Evolutionary conservation across 1,140 invertebrate species (phyloP), one percentile per base, ranked within the genome.

Genomic region (Platyscapa corneri): DNA sequence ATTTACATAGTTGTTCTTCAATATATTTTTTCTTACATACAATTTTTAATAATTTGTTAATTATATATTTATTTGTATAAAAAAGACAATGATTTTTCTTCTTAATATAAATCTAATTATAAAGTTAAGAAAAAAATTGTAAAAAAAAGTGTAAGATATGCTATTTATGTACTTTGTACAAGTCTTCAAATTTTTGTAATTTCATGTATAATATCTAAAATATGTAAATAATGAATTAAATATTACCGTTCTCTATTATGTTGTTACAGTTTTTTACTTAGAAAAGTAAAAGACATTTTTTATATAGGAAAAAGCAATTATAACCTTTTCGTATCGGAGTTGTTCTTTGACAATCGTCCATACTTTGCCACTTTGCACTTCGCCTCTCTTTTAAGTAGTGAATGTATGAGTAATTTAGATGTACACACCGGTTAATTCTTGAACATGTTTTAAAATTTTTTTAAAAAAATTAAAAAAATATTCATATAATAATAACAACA

Each of bases 331-430:
- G 77, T n/a, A 14, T 74, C 49, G 49, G 64, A 80, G 18, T n/a
- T 80, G 30, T 39, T 64, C 34, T 85, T 76, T 85, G 83, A 85
- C 77, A 85, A 78, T 60, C 83, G 67, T 64, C 67, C 77, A 80
- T 84, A 80, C 67, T 85, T 80, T 72, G 46, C 49, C 49, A 74
- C 49, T 74, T 80, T 80, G 53, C 99, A 77, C 30, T 74, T 74
- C 3, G 23, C 6, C 23, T 12, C 67, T 70, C 32, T 6, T 16
- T 32, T 70, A 20, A 8, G 67, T 37, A 3, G 34, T 20, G 18
- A 16, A 0, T 70, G 70, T 39, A 10, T n/a, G 23, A 8, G 60
- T 34, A 34, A 34, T 67, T 34, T 10, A 67, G n/a, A 10, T 30
- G 64, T 34, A 67, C 64, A 12, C 32, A 67, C 64, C 32, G 64